phyloP scores from a whole-genome alignment of 2,113 vertebrate genomes.

The Ageneiosus marmoratus region DNA sequence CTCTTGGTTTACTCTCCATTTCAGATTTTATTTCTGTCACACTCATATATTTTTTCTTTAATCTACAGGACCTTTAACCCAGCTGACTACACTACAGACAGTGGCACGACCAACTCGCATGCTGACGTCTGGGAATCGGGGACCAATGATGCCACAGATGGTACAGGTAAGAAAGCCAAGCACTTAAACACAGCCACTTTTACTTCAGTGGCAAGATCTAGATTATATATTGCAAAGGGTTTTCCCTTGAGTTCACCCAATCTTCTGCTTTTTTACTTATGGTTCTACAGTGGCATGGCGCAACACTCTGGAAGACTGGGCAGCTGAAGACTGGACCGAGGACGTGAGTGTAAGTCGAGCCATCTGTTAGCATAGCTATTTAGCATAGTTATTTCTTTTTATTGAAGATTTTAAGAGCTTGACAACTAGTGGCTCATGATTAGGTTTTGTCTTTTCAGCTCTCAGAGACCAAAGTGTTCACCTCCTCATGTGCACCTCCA shows the following conservation, averaged over 20 bases:
- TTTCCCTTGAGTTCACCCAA: not conserved
- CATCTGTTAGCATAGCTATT: not conserved
- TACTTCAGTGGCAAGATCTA: not conserved
- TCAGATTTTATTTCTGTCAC: not conserved
- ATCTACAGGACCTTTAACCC: conserved; percentile 90
- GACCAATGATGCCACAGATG: conserved; percentile 70
- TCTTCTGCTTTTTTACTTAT: not conserved
- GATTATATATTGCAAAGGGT: not conserved
- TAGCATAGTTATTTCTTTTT: not conserved
- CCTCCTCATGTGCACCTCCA: conserved; percentile 84
- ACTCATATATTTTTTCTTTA: not conserved
- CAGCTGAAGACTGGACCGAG: conserved; percentile 93
- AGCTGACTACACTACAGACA: conserved; percentile 86
- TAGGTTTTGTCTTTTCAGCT: conserved; percentile 72
- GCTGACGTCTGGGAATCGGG: conserved; percentile 68
- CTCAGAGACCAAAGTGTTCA: conserved; percentile 96
- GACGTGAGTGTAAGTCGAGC: conserved; percentile 81
- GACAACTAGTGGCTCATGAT: not conserved
- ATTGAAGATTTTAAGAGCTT: not conserved
- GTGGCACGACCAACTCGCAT: conserved; percentile 63
- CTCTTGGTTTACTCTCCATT: not conserved
- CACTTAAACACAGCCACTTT: not conserved
- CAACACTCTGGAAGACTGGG: conserved; percentile 89
- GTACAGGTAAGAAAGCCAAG: conserved; percentile 63
- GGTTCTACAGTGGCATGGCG: conserved; percentile 82